Conservation (phyloP, 2,888 invertebrate species). For the Tipula vernalis region DNA sequence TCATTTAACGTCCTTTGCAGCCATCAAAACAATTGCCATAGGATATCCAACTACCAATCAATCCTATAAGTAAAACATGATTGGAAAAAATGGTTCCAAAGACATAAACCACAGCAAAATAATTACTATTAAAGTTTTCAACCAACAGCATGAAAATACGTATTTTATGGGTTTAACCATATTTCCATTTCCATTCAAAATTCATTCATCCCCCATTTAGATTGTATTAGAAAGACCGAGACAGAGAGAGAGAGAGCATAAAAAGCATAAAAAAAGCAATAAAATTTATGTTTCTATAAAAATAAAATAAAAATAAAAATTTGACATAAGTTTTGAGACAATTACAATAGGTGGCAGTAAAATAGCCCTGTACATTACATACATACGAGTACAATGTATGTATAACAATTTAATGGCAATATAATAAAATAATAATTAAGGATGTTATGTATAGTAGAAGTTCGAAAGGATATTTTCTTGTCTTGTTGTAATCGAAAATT, state of each 20-base stretch:
- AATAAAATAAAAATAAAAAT: not conserved
- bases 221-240: not conserved
- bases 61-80: not conserved
- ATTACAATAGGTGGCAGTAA: constrained; percentile 8
- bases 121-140: not conserved
- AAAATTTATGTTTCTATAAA: not conserved
- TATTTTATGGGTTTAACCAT: not conserved
- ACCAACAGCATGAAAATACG: not conserved
- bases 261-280: not conserved
- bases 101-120: not conserved
- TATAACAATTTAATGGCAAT: not conserved
- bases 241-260: not conserved
- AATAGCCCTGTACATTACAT: not conserved
- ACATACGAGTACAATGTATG: not conserved
- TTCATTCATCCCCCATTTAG: not conserved
- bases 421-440: not conserved
- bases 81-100: not conserved
- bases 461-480: not conserved
- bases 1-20: not conserved
- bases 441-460: not conserved
- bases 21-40: not conserved
- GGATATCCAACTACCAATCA: not conserved
- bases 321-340: not conserved
- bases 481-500: not conserved
- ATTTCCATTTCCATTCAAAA: not conserved